Conservation (phyloP, 2,888 invertebrate genomes). For the Parasteatoda lunata region DNA sequence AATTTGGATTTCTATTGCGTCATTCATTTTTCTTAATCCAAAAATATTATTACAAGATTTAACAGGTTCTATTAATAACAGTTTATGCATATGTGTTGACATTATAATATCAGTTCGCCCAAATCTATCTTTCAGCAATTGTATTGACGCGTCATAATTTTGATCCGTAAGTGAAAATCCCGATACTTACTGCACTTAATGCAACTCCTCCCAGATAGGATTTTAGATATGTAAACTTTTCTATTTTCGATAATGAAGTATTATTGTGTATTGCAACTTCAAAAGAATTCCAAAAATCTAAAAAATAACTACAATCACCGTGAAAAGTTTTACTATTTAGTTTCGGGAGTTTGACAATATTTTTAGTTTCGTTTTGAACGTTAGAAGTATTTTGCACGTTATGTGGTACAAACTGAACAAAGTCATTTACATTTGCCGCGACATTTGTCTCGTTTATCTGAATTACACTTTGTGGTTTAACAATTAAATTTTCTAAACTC, state of each 20-base stretch:
- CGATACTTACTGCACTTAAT: neutral
- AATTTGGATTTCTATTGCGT: constrained; percentile 5
- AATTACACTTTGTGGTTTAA: constrained; percentile 3
- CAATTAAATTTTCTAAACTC: neutral
- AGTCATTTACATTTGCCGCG: too few species aligned
- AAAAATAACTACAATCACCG: constrained; percentile 10
- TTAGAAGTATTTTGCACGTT: too few species aligned
- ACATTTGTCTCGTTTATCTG: neutral
- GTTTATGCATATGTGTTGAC: neutral
- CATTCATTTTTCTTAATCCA: constrained; percentile 23
- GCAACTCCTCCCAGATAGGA: constrained; percentile 26
- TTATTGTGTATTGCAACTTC: constrained; percentile 34
- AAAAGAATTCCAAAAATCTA: constrained; percentile 26
- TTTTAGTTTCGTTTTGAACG: neutral
- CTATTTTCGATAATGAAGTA: neutral
- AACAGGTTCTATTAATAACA: neutral
- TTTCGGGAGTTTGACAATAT: constrained; percentile 9
- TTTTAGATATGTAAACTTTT: constrained; percentile 33
- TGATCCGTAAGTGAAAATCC: constrained; percentile 7
- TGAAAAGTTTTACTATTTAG: constrained; percentile 21
- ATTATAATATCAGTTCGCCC: constrained; percentile 17
- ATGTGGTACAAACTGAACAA: too few species aligned
- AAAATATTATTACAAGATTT: neutral
- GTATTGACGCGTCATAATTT: constrained; percentile 25
- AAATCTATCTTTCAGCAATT: constrained; percentile 14